Percentiles rank a stretch among this genome's conserved stretches.
phyloP scores from a whole-genome alignment of 2,113 vertebrate species.

The Bucco capensis region DNA sequence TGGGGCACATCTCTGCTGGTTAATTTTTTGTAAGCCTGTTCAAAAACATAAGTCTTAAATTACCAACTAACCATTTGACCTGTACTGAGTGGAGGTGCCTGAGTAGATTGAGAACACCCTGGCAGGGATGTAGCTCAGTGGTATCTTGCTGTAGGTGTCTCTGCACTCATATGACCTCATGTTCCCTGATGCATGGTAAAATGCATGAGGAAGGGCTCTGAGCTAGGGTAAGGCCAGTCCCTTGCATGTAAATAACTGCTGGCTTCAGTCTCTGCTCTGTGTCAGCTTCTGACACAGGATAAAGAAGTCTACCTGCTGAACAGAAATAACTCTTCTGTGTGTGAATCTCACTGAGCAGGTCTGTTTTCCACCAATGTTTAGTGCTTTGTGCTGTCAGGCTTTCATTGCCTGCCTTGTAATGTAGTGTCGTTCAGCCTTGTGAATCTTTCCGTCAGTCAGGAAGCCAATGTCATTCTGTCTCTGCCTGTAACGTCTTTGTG shows the following conservation, averaged over 20 bases:
- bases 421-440: background rate
- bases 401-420: background rate
- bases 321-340: background rate
- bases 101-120: background rate
- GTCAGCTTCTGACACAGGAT: background rate
- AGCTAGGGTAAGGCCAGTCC: background rate
- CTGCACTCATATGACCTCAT: background rate
- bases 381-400: background rate
- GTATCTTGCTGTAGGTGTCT: background rate
- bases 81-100: background rate
- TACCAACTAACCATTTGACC: background rate
- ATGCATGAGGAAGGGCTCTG: background rate
- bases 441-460: background rate
- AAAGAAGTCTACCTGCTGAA: conserved; percentile 3
- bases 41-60: background rate
- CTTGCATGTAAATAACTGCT: background rate
- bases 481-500: background rate
- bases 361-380: background rate
- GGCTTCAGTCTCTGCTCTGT: background rate
- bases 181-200: background rate
- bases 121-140: background rate
- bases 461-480: background rate
- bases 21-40: background rate
- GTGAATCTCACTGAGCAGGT: background rate
- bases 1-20: background rate